Conservation (phyloP, 2,113 vertebrate species). For the Pristiophorus japonicus region DNA sequence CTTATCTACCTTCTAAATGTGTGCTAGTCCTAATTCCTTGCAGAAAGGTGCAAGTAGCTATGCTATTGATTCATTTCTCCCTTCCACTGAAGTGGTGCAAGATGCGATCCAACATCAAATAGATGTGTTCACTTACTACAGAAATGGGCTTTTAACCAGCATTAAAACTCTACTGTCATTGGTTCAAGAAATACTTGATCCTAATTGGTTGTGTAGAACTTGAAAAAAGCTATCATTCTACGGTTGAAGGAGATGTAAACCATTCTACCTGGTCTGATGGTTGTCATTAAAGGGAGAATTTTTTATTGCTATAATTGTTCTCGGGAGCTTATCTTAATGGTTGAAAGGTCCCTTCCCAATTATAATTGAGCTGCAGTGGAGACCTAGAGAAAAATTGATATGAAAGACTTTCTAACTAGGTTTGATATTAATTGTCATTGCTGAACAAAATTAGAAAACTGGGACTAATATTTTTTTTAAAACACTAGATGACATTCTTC, state of each 20-base stretch:
- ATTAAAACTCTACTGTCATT: background rate
- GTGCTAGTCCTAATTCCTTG: too few species aligned
- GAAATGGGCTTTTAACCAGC: background rate
- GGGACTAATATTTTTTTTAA: background rate
- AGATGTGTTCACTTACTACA: background rate
- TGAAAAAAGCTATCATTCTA: background rate
- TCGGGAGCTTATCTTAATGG: conserved; percentile 25
- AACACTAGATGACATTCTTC: background rate
- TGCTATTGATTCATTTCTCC: too few species aligned
- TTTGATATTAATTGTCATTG: background rate
- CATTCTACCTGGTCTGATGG: background rate
- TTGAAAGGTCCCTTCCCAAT: background rate
- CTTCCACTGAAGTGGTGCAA: too few species aligned
- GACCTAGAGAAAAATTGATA: background rate
- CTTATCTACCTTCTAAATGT: too few species aligned
- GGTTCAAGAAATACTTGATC: background rate
- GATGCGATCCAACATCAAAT: too few species aligned
- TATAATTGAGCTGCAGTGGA: background rate
- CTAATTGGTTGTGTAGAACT: background rate
- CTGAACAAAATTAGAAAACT: conserved; percentile 13
- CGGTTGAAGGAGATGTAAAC: background rate
- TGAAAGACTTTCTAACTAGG: background rate
- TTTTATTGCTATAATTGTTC: background rate
- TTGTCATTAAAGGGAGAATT: background rate
- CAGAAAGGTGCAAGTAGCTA: too few species aligned